Evolutionary conservation across 2,888 invertebrate genomes (phyloP).

Genomic region (Dinocampus coccinellae): DNA sequence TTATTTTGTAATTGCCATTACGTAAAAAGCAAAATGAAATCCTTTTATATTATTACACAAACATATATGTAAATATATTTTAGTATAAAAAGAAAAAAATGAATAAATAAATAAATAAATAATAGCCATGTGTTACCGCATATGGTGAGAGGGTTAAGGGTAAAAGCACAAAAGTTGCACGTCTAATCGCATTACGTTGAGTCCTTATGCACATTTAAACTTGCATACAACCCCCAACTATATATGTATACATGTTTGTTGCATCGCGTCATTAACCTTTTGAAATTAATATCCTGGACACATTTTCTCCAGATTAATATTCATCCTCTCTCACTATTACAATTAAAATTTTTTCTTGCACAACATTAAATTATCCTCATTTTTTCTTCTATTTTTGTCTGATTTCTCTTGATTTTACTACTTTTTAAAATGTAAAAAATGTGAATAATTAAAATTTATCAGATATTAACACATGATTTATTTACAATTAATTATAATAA

Average conservation of each 20-base stretch:
- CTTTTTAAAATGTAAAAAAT: neutral
- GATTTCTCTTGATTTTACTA: neutral
- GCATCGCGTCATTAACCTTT: slow-evolving; percentile 23
- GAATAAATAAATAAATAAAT: too few relatives aligned
- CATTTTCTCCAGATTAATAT: slow-evolving; percentile 3
- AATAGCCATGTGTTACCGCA: slow-evolving; percentile 23
- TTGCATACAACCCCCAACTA: too few relatives aligned
- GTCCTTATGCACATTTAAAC: slow-evolving; percentile 1
- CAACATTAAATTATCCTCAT: too few relatives aligned
- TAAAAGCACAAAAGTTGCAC: slow-evolving; percentile 5
- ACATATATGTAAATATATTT: neutral
- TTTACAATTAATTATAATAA: too few relatives aligned
- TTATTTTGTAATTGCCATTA: too few relatives aligned
- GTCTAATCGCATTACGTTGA: slow-evolving; percentile 37
- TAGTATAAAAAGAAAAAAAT: neutral
- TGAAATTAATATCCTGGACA: slow-evolving; percentile 18
- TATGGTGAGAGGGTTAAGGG: neutral
- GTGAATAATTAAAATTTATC: neutral
- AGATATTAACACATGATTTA: neutral
- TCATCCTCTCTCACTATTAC: neutral
- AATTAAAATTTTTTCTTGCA: neutral
- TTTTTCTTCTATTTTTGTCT: neutral
- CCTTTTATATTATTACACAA: neutral
- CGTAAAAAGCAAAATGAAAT: too few relatives aligned
- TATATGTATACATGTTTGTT: slow-evolving; percentile 2